Evolutionary conservation across 2,888 invertebrate species (phyloP).

Genomic region (Gymnoscelis rufifasciata): DNA sequence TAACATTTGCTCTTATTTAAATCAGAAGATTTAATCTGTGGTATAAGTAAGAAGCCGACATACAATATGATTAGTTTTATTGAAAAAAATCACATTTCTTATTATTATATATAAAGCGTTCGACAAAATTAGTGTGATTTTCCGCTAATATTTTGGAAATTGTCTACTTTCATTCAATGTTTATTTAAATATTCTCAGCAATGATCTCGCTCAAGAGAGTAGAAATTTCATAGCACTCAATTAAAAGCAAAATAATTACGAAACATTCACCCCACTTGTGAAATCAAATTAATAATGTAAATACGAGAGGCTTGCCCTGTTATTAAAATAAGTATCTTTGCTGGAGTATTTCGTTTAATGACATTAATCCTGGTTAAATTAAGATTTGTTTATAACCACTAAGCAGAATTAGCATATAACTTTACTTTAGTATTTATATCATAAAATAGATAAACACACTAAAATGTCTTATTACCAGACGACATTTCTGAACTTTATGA

Average conservation of each 20-base stretch:
- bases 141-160: background rate
- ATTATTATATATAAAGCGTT: too few relatives aligned
- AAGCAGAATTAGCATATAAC: slow-evolving; percentile 2
- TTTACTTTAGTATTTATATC: too few relatives aligned
- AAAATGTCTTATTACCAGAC: too few relatives aligned
- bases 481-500: too few relatives aligned
- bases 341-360: slow-evolving; percentile 9
- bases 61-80: too few relatives aligned
- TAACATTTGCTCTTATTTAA: too few relatives aligned
- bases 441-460: too few relatives aligned
- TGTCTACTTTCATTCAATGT: slow-evolving; percentile 9
- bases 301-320: slow-evolving; percentile 56
- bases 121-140: too few relatives aligned
- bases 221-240: slow-evolving; percentile 72
- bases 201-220: slow-evolving; percentile 59
- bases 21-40: too few relatives aligned
- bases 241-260: slow-evolving; percentile 73
- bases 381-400: background rate
- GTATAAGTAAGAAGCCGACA: too few relatives aligned
- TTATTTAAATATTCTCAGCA: slow-evolving; percentile 36
- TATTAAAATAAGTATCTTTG: slow-evolving; percentile 26
- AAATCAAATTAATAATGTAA: slow-evolving; percentile 71
- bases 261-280: slow-evolving; percentile 66
- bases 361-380: slow-evolving; percentile 6
- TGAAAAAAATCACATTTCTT: too few relatives aligned